Base-by-base conservation (phyloP, 2,113 vertebrate species). In the Archocentrus centrarchus region DNA sequence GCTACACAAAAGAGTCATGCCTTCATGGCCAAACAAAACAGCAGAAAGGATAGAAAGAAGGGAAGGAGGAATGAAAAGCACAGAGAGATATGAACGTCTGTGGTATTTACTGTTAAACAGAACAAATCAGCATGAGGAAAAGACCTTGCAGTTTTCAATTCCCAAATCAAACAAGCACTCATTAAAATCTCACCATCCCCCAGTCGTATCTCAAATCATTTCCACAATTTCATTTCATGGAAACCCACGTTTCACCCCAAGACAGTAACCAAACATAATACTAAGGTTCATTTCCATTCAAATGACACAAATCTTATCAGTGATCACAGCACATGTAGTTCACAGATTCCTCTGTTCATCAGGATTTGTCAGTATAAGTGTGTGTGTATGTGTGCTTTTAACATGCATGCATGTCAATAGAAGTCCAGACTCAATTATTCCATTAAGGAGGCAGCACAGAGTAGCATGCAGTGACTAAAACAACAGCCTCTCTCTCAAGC, bases 81-180 rank as follows among this genome's bases (percentile, higher is more conserved):
- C 59, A 61, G n/a, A 64, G 77, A 47, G 59, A 73, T 22, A 58
- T 7, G 0, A 75, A 81, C 70, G 59, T 24, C 17, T 77, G 24
- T 88, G 90, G 83, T 81, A 81, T 85, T 87, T 79, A 83, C 59
- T 27, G 59, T 86, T 81, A 84, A 88, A 89, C 85, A 77, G 79
- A 88, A 78, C 75, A 78, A 93, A 92, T 92, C 90, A 60, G 85
- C 75, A 30, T 59, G 62, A 82, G 80, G 87, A 78, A 84, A 81
- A 68, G 35, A 83, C 78, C 15, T 87, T 80, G 81, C 86, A 55
- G 59, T 93, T 95, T 95, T 89, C 94, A 95, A 95, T 96, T 95
- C 94, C 92, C 80, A 93, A 94, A 95, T 96, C 95, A 96, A 96
- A 96, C 94, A 96, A 91, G 80, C 81, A 10, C 86, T 95, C 95